A percentile compares a stretch with the other conserved stretches of the same genome.
These are phyloP conservation scores for Microctenopoma stevenorrisi DNA, from an alignment of 2,797 vertebrate genomes.

Conservation along the genomic window DNA sequence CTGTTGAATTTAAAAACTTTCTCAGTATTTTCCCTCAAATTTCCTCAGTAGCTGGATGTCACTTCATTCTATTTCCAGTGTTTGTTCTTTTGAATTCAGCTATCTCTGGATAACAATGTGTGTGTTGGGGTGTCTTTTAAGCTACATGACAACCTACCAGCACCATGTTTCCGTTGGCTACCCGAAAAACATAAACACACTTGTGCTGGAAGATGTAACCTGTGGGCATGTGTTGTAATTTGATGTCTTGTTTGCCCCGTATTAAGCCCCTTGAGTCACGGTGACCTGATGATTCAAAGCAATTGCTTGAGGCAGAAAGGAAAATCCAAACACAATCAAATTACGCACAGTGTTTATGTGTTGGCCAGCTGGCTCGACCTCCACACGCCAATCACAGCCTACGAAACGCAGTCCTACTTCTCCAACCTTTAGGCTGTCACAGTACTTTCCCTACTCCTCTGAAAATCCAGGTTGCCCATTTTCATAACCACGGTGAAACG, in stretches of 20 bases:
- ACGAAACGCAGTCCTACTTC: not conserved
- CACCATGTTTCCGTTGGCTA: not conserved
- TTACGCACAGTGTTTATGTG: constrained; percentile 17
- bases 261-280: constrained; percentile 47
- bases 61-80: not conserved
- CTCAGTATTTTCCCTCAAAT: too few species aligned
- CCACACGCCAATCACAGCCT: not conserved
- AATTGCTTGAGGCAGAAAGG: constrained; percentile 31
- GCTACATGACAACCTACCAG: not conserved
- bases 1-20: not conserved
- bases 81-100: too few species aligned
- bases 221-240: constrained; percentile 48
- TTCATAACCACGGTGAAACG: constrained; percentile 29
- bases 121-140: not conserved
- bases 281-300: constrained; percentile 53
- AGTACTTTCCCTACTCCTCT: not conserved
- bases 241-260: constrained; percentile 35
- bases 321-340: constrained; percentile 41
- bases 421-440: constrained; percentile 1
- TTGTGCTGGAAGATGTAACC: constrained; percentile 1
- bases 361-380: not conserved
- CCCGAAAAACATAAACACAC: constrained; percentile 3
- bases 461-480: constrained; percentile 32
- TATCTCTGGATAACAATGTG: too few species aligned
- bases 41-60: too few species aligned